Evolutionary conservation across 2,113 vertebrate species (phyloP).

Genomic region (Sterna hirundo): DNA sequence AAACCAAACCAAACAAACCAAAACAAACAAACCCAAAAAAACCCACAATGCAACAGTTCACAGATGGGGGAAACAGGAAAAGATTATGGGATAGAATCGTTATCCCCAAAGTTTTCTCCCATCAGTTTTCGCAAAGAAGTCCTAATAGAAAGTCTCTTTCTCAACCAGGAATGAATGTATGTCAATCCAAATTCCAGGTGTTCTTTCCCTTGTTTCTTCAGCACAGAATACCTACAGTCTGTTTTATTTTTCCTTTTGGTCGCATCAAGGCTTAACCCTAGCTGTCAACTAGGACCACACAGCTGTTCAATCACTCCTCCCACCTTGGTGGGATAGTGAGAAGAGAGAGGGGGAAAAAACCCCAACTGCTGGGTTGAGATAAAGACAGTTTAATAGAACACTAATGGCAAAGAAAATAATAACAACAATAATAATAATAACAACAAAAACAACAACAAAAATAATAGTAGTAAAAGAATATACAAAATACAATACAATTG

Average conservation of each 20-base stretch:
- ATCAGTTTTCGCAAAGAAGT: neutral
- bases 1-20: neutral
- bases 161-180: neutral
- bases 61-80: neutral
- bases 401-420: neutral
- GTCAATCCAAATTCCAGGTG: neutral
- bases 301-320: neutral
- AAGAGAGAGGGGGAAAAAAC: neutral
- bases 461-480: neutral
- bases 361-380: neutral
- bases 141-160: neutral
- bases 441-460: too few species aligned
- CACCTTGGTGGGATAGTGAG: neutral
- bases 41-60: neutral
- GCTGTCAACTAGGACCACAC: neutral
- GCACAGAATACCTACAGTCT: accelerated
- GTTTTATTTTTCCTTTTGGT: neutral
- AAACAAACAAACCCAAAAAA: neutral
- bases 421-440: too few species aligned
- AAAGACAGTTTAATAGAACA: neutral
- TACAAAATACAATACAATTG: neutral
- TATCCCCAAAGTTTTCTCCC: neutral
- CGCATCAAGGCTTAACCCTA: neutral
- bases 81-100: neutral
- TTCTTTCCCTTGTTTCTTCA: neutral